These are phyloP conservation scores for Lysandra bellargus DNA, from an alignment of 2,888 invertebrate species.

Conservation along the genomic window DNA sequence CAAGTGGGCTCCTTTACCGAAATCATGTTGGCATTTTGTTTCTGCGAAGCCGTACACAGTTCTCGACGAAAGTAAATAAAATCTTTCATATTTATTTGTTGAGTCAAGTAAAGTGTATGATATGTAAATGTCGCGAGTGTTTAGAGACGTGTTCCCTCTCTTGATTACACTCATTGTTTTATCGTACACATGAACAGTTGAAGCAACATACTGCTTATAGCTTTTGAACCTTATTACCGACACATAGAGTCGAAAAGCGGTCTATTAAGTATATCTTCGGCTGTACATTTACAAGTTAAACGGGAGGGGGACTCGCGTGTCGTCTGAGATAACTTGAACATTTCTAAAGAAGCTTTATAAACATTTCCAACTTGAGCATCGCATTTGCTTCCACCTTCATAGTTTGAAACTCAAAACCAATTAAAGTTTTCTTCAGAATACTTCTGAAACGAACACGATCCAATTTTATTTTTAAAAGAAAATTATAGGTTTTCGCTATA, in stretches of 20 bases:
- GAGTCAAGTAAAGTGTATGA: slow-evolving; percentile 7
- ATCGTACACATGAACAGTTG: slow-evolving; percentile 20
- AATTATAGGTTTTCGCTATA: background rate
- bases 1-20: background rate
- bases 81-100: slow-evolving; percentile 10
- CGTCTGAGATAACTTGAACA: slow-evolving; percentile 19
- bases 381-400: slow-evolving; percentile 2
- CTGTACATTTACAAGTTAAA: slow-evolving; percentile 2
- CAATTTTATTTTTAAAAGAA: background rate
- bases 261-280: background rate
- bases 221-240: background rate
- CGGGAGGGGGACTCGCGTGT: slow-evolving; percentile 12
- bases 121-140: slow-evolving; percentile 18
- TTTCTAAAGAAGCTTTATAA: slow-evolving; percentile 6
- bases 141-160: slow-evolving; percentile 20
- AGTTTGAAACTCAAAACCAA: slow-evolving; percentile 21
- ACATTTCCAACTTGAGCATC: background rate
- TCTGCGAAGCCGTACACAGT: background rate
- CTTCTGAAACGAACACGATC: slow-evolving; percentile 6
- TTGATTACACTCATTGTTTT: slow-evolving; percentile 24
- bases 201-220: background rate
- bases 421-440: slow-evolving; percentile 14
- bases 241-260: background rate
- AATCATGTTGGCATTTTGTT: background rate
- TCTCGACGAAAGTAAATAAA: background rate